Evolutionary conservation across 2,113 vertebrate genomes (phyloP).

Genomic region (Micronisus gabar): DNA sequence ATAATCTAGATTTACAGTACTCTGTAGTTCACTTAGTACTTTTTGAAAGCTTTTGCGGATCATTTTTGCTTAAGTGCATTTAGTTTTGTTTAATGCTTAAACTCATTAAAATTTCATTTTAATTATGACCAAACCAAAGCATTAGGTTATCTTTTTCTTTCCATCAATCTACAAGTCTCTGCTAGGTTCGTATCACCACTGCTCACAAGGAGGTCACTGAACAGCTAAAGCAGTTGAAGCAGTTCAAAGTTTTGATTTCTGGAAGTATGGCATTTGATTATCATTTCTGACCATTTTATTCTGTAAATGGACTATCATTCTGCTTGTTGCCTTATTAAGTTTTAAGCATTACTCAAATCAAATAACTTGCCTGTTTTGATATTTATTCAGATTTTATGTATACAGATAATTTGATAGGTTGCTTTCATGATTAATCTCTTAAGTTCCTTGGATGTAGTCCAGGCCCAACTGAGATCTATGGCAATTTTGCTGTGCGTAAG

Average conservation of each 20-base stretch:
- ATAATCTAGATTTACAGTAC: background rate
- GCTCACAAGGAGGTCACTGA: background rate
- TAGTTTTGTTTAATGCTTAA: slow-evolving; percentile 22
- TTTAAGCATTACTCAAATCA: slow-evolving; percentile 26
- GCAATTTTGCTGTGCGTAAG: background rate
- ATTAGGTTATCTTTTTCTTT: slow-evolving; percentile 4
- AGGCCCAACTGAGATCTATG: background rate
- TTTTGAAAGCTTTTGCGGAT: background rate
- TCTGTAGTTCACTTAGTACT: background rate
- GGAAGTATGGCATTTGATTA: slow-evolving; percentile 6
- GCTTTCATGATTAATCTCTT: slow-evolving; percentile 21
- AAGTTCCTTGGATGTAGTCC: background rate
- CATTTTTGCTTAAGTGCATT: background rate
- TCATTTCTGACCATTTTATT: slow-evolving; percentile 35
- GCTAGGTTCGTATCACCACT: background rate
- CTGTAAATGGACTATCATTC: background rate
- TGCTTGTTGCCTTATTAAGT: slow-evolving; percentile 5
- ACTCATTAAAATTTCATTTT: slow-evolving; percentile 27
- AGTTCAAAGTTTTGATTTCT: slow-evolving; percentile 1
- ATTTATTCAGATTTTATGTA: background rate
- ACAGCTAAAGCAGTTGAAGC: slow-evolving; percentile 14
- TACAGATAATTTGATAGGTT: background rate
- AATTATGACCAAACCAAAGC: background rate
- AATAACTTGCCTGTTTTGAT: background rate
- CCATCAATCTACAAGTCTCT: background rate